Conservation (phyloP, 1,140 invertebrate genomes). For the Pachyrhynchus sulphureomaculatus region DNA sequence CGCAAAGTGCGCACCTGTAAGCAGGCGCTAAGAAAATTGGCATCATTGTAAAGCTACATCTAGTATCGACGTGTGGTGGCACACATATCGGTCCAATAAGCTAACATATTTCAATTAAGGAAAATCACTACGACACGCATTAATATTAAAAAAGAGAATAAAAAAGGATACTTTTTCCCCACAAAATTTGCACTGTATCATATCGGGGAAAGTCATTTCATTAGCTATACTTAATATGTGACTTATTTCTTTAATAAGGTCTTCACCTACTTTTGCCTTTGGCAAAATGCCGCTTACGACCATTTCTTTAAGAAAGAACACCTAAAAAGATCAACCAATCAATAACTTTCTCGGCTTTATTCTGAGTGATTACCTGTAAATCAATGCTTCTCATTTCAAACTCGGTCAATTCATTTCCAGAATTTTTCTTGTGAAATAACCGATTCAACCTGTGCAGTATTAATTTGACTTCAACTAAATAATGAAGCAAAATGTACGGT, state of each 20-base stretch:
- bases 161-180: slow-evolving; percentile 46
- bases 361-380: slow-evolving; percentile 12
- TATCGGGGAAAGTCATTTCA: slow-evolving; percentile 40
- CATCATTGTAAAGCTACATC: slow-evolving; percentile 44
- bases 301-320: slow-evolving; percentile 45
- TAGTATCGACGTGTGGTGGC: slow-evolving; percentile 39
- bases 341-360: background rate
- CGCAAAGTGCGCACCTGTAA: slow-evolving; percentile 42
- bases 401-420: slow-evolving; percentile 26
- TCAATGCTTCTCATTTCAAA: slow-evolving; percentile 42
- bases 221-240: slow-evolving; percentile 38
- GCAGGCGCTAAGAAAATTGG: slow-evolving; percentile 35
- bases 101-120: slow-evolving; percentile 24
- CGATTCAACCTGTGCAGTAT: slow-evolving; percentile 33
- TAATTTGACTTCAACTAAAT: slow-evolving; percentile 41
- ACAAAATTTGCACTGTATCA: slow-evolving; percentile 41
- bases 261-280: slow-evolving; percentile 36
- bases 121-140: background rate
- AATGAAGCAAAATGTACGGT: slow-evolving; percentile 39
- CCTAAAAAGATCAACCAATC: slow-evolving; percentile 23
- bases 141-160: background rate
- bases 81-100: slow-evolving; percentile 40
- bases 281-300: slow-evolving; percentile 36
- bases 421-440: slow-evolving; percentile 30
- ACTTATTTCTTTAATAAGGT: slow-evolving; percentile 37